Evolutionary conservation across 2,113 vertebrate species (phyloP).

Genomic region (Laterallus jamaicensis): DNA sequence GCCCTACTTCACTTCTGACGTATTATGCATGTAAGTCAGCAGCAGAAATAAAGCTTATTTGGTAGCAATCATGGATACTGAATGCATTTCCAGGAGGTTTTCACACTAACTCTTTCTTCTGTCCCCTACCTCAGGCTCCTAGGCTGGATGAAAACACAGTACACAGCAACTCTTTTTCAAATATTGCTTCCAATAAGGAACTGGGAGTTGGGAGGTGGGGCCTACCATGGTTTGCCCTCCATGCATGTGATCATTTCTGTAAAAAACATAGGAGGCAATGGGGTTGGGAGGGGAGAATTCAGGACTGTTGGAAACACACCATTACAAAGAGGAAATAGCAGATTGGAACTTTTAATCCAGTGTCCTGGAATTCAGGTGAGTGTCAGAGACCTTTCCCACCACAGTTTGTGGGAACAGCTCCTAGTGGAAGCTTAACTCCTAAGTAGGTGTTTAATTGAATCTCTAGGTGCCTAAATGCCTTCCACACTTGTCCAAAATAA

Average conservation of each 20-base stretch:
- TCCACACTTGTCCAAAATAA: not conserved
- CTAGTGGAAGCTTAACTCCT: not conserved
- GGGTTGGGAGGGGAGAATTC: constrained; percentile 16
- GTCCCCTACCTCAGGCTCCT: constrained; percentile 59
- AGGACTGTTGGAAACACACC: constrained; percentile 6
- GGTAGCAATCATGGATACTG: not conserved
- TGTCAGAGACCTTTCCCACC: constrained; percentile 19
- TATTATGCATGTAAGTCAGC: constrained; percentile 43
- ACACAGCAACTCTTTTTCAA: constrained; percentile 31
- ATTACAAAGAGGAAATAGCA: constrained; percentile 24
- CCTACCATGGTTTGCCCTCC: not conserved
- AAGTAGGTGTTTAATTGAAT: not conserved
- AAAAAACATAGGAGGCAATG: not conserved
- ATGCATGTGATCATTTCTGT: not conserved
- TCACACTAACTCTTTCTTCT: constrained; percentile 61
- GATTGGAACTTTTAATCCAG: constrained; percentile 27
- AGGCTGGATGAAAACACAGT: constrained; percentile 54
- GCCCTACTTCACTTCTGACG: not conserved
- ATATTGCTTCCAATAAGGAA: constrained; percentile 35
- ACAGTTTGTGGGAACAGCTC: not conserved
- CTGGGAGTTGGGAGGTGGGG: constrained; percentile 30
- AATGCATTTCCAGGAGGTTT: constrained; percentile 52
- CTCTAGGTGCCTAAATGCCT: constrained; percentile 12
- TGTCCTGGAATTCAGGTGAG: constrained; percentile 55
- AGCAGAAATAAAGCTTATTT: not conserved